Base-by-base conservation (phyloP, 2,113 vertebrate species). In the Corythornis madagascariensis region DNA sequence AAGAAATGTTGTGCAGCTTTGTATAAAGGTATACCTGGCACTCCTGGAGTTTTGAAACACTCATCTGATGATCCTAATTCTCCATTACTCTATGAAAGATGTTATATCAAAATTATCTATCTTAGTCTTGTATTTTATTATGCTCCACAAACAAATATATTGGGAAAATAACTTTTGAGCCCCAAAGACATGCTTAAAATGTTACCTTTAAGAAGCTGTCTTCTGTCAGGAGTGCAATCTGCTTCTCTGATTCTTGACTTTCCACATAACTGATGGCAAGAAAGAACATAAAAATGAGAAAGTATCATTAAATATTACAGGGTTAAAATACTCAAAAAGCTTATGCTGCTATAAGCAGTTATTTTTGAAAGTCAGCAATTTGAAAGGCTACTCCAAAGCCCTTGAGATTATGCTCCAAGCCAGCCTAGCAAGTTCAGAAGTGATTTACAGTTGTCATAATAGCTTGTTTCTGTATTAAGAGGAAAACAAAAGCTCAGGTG, bases 151-250 rank as follows among this genome's bases (percentile, higher is more conserved):
- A 79, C 6, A 38, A 43, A 66, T 24, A 57, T 3, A 56, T 24
- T 42, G 33, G 43, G 22, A 35, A 70, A 83, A 52, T 48, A 66
- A 61, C 20, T 71, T 84, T 29, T 82, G 40, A 22, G 65, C 42
- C 75, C 28, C 21, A 80, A 88, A 71, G 26, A 65, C 11, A 55
- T 65, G 55, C 28, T 79, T 63, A 26, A 89, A 59, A 43, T 65
- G 67, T 90, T 98, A 99, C 99, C 98, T 99, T 99, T 94, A 99
- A 97, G 96, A 95, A 95, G 73, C 25, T 73, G 42, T 99, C 98
- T 88, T 93, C 94, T 3, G 98, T 99, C 84, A 98, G 95, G 26
- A 99, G 97, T 21, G 95, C 94, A 63, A 98, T 88, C 93, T 99
- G 98, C 53, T 98, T 98, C 90, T 98, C 97, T 61, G 98, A 91